Evolutionary conservation across 2,888 invertebrate species (phyloP).

Genomic region (Romanomermis culicivorax): DNA sequence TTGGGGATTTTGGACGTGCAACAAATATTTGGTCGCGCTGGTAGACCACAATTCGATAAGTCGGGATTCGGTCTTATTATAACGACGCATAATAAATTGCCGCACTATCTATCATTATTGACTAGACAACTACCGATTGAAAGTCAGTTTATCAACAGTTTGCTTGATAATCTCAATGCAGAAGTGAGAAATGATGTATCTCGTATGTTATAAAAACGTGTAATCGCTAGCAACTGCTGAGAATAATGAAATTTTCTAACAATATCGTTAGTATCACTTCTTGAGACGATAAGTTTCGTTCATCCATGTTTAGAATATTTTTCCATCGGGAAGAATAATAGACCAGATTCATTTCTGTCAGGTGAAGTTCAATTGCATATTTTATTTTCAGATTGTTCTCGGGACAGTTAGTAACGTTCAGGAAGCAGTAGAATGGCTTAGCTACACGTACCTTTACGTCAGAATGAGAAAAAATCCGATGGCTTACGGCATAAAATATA

Average conservation of each 20-base stretch:
- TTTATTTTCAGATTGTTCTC: constrained; percentile 47
- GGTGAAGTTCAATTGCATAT: too few relatives aligned
- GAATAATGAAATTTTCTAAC: too few relatives aligned
- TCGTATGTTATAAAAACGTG: constrained; percentile 7
- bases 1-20: constrained; percentile 86
- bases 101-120: constrained; percentile 73
- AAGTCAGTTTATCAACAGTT: constrained; percentile 70
- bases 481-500: constrained; percentile 46
- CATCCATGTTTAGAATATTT: too few relatives aligned
- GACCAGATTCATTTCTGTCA: too few relatives aligned
- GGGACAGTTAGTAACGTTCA: constrained; percentile 88
- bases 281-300: too few relatives aligned
- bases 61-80: constrained; percentile 71
- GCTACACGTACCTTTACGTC: constrained; percentile 84
- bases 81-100: constrained; percentile 68
- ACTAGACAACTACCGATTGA: constrained; percentile 95
- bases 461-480: constrained; percentile 76
- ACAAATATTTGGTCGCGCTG: constrained; percentile 95
- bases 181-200: constrained; percentile 60
- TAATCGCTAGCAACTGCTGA: neutral
- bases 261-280: too few relatives aligned
- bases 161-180: constrained; percentile 91
- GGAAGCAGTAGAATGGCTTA: constrained; percentile 91
- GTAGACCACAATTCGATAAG: constrained; percentile 83
- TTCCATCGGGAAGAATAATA: too few relatives aligned